Conservation (phyloP, 2,113 vertebrate species). For the Cinclus cinclus region DNA sequence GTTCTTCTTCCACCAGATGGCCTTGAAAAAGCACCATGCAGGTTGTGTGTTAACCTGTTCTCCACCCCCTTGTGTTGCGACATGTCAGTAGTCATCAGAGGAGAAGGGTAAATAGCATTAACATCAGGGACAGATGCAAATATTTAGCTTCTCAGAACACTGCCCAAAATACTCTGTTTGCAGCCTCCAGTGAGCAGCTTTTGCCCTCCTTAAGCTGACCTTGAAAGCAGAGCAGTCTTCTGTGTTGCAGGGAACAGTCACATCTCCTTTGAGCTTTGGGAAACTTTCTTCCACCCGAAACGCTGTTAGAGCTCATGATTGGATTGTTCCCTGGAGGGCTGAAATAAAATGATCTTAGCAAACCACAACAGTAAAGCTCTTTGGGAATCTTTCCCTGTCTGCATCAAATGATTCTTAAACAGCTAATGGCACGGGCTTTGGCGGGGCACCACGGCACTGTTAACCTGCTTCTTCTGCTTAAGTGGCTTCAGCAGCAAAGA, state of each 20-base stretch:
- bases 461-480: slow-evolving; percentile 54
- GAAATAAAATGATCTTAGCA: slow-evolving; percentile 45
- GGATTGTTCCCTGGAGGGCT: slow-evolving; percentile 52
- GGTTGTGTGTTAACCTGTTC: neutral
- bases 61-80: slow-evolving; percentile 20
- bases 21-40: neutral
- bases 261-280: slow-evolving; percentile 43
- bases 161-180: neutral
- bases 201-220: slow-evolving; percentile 24
- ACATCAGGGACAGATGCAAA: slow-evolving; percentile 59
- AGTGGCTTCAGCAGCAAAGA: neutral
- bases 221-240: neutral
- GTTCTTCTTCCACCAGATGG: neutral
- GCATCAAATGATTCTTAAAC: slow-evolving; percentile 61
- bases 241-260: neutral
- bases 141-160: slow-evolving; percentile 54
- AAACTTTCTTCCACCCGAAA: neutral
- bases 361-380: slow-evolving; percentile 41
- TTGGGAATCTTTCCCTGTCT: slow-evolving; percentile 51
- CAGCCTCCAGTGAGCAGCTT: neutral
- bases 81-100: neutral
- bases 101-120: slow-evolving; percentile 33
- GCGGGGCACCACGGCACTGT: slow-evolving; percentile 26
- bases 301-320: neutral
- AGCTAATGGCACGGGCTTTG: slow-evolving; percentile 51